Base-by-base conservation (phyloP, 2,797 vertebrate species). In the Vireo griseus region DNA sequence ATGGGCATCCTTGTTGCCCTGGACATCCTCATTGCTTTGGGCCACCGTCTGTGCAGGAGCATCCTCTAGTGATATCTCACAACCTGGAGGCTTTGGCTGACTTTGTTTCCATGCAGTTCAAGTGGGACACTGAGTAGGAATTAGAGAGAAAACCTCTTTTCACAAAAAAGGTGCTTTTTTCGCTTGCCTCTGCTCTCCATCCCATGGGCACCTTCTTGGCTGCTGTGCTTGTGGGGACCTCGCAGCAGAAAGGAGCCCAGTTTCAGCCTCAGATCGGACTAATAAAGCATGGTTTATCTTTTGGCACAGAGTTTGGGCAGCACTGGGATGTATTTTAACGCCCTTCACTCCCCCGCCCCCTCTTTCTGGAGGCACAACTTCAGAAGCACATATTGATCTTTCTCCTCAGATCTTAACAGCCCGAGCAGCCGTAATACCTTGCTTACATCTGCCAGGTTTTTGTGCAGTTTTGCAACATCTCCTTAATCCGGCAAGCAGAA, bases 401-500 rank as follows among this genome's bases (percentile, higher is more conserved):
- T 96, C 84, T 71, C 75, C 93, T 97, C 94, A 96, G 97, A 97
- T 97, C 97, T 98, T 97, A 97, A 97, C 97, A 96, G 96, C 84
- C 92, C 58, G 0, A 82, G 96, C 95, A 68, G 94, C 94, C 75
- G 57, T 98, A 98, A 98, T 97, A 97, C 98, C 98, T 98, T 97
- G 97, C 97, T 98, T 97, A 97, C 98, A 98, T 97, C 97, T 97
- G 97, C 97, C 95, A 93, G 96, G 95, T 86, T 97, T 97, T 96
- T 98, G 97, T 97, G 96, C 80, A n/a, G 88, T 96, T 97, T 97
- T 96, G 97, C 97, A 95, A 94, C 97, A 94, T 97, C 97, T 93
- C 97, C 96, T 97, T 98, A 98, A 98, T 98, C 98, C 98, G 59
- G 95, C 69, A 47, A 97, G 96, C 98, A 98, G 97, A 98, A 98